These are phyloP conservation scores for Euthynnus affinis DNA, from an alignment of 2,797 vertebrate genomes.

Conservation along the genomic window DNA sequence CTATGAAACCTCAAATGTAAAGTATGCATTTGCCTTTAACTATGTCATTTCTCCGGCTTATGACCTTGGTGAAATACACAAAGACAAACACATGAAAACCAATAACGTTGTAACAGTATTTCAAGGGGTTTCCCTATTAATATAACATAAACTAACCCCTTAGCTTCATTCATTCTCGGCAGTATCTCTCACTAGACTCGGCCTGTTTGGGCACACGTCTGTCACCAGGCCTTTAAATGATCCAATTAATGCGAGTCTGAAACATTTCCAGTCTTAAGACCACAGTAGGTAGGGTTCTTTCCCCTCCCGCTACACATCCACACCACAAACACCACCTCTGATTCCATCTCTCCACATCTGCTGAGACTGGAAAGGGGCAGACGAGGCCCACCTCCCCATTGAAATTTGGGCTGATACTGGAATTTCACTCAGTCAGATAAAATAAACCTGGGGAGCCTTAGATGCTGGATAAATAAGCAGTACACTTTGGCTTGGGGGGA, in stretches of 20 bases:
- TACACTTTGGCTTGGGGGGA: slow-evolving; percentile 57
- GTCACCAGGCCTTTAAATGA: slow-evolving; percentile 63
- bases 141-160: slow-evolving; percentile 14
- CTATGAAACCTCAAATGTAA: not conserved
- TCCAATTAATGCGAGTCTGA: slow-evolving; percentile 59
- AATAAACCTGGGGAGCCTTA: slow-evolving; percentile 83
- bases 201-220: slow-evolving; percentile 48
- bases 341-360: slow-evolving; percentile 65
- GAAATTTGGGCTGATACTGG: slow-evolving; percentile 72
- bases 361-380: slow-evolving; percentile 50
- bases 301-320: not conserved
- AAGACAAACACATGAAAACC: slow-evolving; percentile 26
- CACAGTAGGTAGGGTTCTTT: slow-evolving; percentile 18
- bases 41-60: slow-evolving; percentile 7
- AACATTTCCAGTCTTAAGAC: slow-evolving; percentile 66
- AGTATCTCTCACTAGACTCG: not conserved
- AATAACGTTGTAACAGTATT: slow-evolving; percentile 9
- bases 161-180: slow-evolving; percentile 8
- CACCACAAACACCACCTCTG: slow-evolving; percentile 27
- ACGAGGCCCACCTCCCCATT: slow-evolving; percentile 15
- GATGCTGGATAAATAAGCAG: slow-evolving; percentile 86
- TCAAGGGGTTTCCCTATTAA: slow-evolving; percentile 27
- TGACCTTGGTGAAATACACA: slow-evolving; percentile 39
- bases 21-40: slow-evolving; percentile 13
- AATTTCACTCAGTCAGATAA: slow-evolving; percentile 83